Evolutionary conservation across 2,888 invertebrate species (phyloP).

Genomic region (Bugulina stolonifera): DNA sequence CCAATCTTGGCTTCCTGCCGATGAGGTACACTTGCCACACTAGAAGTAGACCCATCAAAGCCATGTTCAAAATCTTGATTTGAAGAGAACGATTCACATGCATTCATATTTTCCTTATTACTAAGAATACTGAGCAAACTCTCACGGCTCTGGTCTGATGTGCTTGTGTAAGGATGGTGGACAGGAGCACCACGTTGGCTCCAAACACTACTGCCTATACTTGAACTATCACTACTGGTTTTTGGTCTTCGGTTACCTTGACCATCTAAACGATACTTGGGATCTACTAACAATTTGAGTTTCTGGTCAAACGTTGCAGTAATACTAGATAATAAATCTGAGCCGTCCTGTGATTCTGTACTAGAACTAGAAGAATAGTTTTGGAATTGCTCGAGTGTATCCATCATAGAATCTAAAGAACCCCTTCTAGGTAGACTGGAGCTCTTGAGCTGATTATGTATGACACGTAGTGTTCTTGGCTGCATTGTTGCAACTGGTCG

Average conservation of each 20-base stretch:
- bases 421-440: slow-evolving; percentile 9
- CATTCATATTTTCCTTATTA: slow-evolving; percentile 19
- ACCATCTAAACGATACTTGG: slow-evolving; percentile 35
- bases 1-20: slow-evolving; percentile 33
- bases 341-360: slow-evolving; percentile 43
- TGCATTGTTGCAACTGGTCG: neutral
- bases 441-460: slow-evolving; percentile 5
- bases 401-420: slow-evolving; percentile 24
- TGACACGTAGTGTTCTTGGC: slow-evolving; percentile 5
- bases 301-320: slow-evolving; percentile 48
- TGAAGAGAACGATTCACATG: slow-evolving; percentile 19
- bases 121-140: slow-evolving; percentile 22
- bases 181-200: slow-evolving; percentile 19
- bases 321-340: slow-evolving; percentile 41
- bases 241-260: slow-evolving; percentile 30
- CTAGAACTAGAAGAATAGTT: slow-evolving; percentile 15
- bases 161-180: neutral
- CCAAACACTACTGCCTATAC: neutral
- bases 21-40: neutral
- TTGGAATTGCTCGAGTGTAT: slow-evolving; percentile 11
- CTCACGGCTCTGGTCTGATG: slow-evolving; percentile 10
- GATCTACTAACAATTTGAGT: slow-evolving; percentile 42
- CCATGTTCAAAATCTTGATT: neutral
- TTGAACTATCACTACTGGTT: slow-evolving; percentile 27
- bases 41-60: slow-evolving; percentile 5